A percentile compares a stretch with the other conserved stretches of the same genome.
These are phyloP conservation scores for Zygothrica quintamaculata DNA, from an alignment of 2,888 invertebrate genomes.

Conservation along the genomic window DNA sequence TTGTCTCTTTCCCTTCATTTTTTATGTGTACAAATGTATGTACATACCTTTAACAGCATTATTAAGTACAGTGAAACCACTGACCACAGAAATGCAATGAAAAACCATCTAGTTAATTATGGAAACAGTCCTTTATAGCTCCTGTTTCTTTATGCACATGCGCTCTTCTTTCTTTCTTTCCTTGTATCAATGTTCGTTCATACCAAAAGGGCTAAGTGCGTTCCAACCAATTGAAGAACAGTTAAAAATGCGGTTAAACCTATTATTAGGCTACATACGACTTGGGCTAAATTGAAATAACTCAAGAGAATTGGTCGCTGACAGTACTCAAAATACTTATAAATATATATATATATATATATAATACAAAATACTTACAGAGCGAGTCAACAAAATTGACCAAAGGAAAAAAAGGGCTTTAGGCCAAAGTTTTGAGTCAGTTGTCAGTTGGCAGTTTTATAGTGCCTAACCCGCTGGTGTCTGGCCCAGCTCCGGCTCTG, in stretches of 20 bases:
- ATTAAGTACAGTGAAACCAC: slow-evolving; percentile 18
- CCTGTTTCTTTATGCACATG: slow-evolving; percentile 64
- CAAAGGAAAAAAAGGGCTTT: slow-evolving; percentile 47
- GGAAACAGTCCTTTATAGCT: slow-evolving; percentile 66
- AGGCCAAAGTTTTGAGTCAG: slow-evolving; percentile 46
- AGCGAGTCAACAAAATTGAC: neutral
- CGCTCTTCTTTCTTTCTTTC: no score
- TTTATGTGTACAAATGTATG: no score
- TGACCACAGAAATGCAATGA: slow-evolving; percentile 51
- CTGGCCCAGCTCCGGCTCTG: slow-evolving; percentile 1
- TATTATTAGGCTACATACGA: slow-evolving; percentile 74
- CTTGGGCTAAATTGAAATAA: slow-evolving; percentile 72
- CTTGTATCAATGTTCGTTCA: no score
- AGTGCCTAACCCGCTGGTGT: slow-evolving; percentile 28
- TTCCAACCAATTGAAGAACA: slow-evolving; percentile 69
- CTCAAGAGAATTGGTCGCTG: slow-evolving; percentile 47
- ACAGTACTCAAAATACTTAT: slow-evolving; percentile 33
- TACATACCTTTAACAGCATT: no score
- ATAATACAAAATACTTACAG: slow-evolving; percentile 13
- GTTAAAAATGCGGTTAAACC: slow-evolving; percentile 80
- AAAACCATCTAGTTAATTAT: slow-evolving; percentile 77
- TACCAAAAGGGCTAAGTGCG: slow-evolving; percentile 31
- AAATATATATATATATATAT: slow-evolving; percentile 13
- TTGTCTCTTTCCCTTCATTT: neutral
- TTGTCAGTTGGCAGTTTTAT: slow-evolving; percentile 50